Evolutionary conservation across 2,797 vertebrate species (phyloP), one percentile per base, ranked within the genome.

Genomic region (Gallinago solitaria): DNA sequence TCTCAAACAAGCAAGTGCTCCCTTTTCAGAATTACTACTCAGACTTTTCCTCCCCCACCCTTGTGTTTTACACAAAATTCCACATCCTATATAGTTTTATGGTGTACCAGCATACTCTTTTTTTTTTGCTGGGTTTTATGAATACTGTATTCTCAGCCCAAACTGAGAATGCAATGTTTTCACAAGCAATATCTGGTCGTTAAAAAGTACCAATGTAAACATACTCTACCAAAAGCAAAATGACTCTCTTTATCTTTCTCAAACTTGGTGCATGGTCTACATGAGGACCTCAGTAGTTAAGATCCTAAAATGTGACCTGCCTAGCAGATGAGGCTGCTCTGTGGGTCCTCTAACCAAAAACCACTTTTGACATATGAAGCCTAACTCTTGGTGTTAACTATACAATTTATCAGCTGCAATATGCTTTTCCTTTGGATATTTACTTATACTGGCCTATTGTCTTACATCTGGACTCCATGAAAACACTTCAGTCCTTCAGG

Each of bases 381-480:
- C 21, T 68, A 53, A 68, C 25, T 89, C 65, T 54, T 41, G 24
- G 63, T 39, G 37, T 43, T 77, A 73, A 67, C 14, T 48, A 12
- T 19, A 75, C 6, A 37, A 37, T 47, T 71, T 65, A 71, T 48
- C 17, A 64, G 9, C 11, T 75, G 10, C 12, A 59, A 80, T 68
- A 83, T 6, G 6, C 12, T 87, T 94, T 89, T 78, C 33, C 24
- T 85, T 83, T 90, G 53, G 35, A 6, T 77, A 37, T 93, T 89
- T 84, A 54, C 39, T 67, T 70, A 47, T 53, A 59, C 3, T 13
- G 56, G 82, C 32, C 67, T 93, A 56, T 53, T 84, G 43, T 73
- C 70, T 94, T 80, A 80, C 75, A 89, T 95, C 75, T 95, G 82
- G 68, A 81, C 57, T 59, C 61, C 88, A 85, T 59, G 54, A 83